Evolutionary conservation across 2,113 vertebrate genomes (phyloP), one percentile per base, ranked within the genome.

Genomic region (Solea senegalensis): DNA sequence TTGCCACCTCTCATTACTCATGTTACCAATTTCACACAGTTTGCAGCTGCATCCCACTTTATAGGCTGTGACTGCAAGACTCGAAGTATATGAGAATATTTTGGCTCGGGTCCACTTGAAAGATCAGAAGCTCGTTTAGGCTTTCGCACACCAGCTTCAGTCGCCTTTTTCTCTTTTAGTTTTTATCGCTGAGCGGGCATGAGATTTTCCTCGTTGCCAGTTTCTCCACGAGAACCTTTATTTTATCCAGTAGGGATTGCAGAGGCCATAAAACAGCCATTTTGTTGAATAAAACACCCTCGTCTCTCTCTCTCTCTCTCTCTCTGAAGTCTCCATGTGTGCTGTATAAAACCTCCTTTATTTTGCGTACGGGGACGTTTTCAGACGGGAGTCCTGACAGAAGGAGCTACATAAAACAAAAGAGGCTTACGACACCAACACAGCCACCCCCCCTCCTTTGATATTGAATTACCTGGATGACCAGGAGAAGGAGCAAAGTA

Each of bases 401-500:
- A 46, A 15, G 16, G 26, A 61, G 58, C 64, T 39, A 16, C 13
- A 43, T 13, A n/a, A 65, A 74, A 63, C 52, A 64, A 78, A 69
- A 26, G 45, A 69, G 40, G 27, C 53, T 74, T 65, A 55, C 11
- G 2, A 26, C 43, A 5, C 62, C 28, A 39, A 0, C 44, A n/a
- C 45, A 34, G 2, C 34, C 34, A 11, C 13, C 65, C 45, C 11
- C 21, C 34, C 15, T 11, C 12, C 54, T 76, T 76, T 78, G 49
- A 72, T 76, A 58, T 53, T 65, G 54, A 65, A 82, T 70, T 49
- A 78, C 62, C 72, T 45, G 63, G 69, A 60, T 66, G 74, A 79
- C 72, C 72, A 72, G 62, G 51, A 74, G 74, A 76, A 48, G 66
- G 80, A 76, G 54, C 69, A 60, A 62, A 77, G 49, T 60, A 72